These are phyloP conservation scores for Hypena proboscidalis DNA, from an alignment of 2,888 invertebrate species.

Conservation along the genomic window DNA sequence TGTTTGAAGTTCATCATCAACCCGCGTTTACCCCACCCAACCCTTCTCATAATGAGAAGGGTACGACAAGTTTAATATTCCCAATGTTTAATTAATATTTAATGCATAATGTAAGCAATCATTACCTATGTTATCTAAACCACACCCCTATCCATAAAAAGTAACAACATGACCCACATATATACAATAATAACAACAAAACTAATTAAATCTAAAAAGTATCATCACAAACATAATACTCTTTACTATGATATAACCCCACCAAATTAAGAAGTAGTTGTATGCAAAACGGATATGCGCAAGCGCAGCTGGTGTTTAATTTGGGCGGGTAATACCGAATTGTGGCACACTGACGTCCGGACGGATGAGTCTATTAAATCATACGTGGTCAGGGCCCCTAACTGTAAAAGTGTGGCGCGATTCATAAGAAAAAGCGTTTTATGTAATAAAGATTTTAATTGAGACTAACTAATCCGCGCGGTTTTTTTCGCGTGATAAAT, in stretches of 20 bases:
- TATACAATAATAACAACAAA: constrained; percentile 8
- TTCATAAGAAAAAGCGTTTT: constrained; percentile 43
- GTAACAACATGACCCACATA: background rate
- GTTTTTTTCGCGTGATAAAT: no score
- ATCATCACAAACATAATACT: constrained; percentile 24
- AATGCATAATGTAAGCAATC: no score
- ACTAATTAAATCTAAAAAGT: constrained; percentile 20
- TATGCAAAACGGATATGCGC: constrained; percentile 11
- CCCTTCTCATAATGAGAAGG: no score
- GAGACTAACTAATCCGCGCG: no score
- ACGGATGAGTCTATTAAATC: constrained; percentile 73
- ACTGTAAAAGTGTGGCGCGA: constrained; percentile 59
- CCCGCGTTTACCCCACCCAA: no score
- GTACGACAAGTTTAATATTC: no score
- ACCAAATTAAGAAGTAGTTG: constrained; percentile 3
- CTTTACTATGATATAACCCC: constrained; percentile 14
- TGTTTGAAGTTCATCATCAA: no score
- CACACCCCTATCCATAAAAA: background rate
- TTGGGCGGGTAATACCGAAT: constrained; percentile 40
- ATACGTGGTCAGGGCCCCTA: constrained; percentile 71
- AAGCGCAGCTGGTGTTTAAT: constrained; percentile 20
- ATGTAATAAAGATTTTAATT: background rate
- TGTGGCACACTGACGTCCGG: constrained; percentile 56
- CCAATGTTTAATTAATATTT: no score
- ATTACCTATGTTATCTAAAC: no score